These are phyloP conservation scores for Perdita meconis DNA, from an alignment of 2,888 invertebrate genomes.

Conservation along the genomic window DNA sequence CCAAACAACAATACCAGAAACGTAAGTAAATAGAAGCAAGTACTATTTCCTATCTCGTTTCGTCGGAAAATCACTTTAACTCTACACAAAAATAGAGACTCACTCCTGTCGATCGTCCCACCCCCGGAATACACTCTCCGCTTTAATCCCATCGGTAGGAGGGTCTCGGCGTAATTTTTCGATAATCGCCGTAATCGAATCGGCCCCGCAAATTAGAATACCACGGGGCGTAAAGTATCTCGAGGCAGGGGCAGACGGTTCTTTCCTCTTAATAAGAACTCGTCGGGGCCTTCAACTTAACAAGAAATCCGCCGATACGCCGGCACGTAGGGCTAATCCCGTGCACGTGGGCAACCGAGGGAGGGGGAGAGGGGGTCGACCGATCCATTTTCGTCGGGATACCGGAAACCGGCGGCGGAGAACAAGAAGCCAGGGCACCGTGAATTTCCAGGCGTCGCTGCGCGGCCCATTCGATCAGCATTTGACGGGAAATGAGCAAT, in stretches of 20 bases:
- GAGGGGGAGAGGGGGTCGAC: background rate
- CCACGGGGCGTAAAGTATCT: conserved; percentile 26
- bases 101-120: background rate
- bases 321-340: conserved; percentile 14
- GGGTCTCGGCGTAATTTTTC: conserved; percentile 40
- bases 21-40: too few relatives aligned
- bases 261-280: conserved; percentile 46
- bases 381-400: conserved; percentile 45
- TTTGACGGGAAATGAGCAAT: conserved; percentile 78
- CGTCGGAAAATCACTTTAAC: too few relatives aligned
- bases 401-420: conserved; percentile 30
- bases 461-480: conserved; percentile 72
- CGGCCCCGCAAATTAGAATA: conserved; percentile 38
- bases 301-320: conserved; percentile 34
- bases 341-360: background rate
- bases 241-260: background rate
- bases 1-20: too few relatives aligned
- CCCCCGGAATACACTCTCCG: background rate
- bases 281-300: conserved; percentile 23
- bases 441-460: conserved; percentile 57
- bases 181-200: conserved; percentile 60
- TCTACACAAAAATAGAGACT: background rate
- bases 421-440: conserved; percentile 45
- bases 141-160: conserved; percentile 29
- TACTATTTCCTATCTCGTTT: too few relatives aligned